These are phyloP conservation scores for Theocolax elegans DNA, from an alignment of 1,140 invertebrate species.

Conservation along the genomic window DNA sequence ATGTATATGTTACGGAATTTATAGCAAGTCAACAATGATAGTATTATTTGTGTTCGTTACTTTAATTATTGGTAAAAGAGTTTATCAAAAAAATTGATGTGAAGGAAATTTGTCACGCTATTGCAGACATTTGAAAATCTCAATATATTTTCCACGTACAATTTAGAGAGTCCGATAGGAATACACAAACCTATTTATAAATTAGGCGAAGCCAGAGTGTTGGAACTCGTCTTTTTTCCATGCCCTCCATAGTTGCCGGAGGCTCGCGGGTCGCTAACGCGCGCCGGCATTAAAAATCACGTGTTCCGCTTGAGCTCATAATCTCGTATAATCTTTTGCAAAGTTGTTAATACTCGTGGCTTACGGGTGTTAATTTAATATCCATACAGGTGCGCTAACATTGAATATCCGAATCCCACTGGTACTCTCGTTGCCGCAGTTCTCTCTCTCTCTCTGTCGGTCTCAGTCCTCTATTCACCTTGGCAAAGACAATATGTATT, in stretches of 20 bases:
- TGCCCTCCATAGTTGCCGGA: background rate
- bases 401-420: constrained; percentile 69
- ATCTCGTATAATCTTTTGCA: constrained; percentile 70
- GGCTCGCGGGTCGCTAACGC: background rate
- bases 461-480: constrained; percentile 41
- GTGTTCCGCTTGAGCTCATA: constrained; percentile 68
- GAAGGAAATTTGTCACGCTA: no score
- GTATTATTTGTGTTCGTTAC: no score
- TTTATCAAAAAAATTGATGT: no score
- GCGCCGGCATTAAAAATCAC: constrained; percentile 66
- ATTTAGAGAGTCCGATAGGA: no score
- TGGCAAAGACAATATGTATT: no score
- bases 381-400: constrained; percentile 69
- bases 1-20: no score
- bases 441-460: constrained; percentile 13
- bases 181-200: constrained; percentile 28
- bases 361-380: constrained; percentile 70
- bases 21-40: no score
- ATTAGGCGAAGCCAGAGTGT: background rate
- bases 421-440: constrained; percentile 40
- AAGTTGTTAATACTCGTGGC: constrained; percentile 70
- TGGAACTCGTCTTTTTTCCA: background rate
- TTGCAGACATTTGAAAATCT: no score
- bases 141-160: no score
- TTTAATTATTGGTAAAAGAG: no score